phyloP scores from a whole-genome alignment of 1,140 invertebrate species.

The Gonatopus flavifemur region DNA sequence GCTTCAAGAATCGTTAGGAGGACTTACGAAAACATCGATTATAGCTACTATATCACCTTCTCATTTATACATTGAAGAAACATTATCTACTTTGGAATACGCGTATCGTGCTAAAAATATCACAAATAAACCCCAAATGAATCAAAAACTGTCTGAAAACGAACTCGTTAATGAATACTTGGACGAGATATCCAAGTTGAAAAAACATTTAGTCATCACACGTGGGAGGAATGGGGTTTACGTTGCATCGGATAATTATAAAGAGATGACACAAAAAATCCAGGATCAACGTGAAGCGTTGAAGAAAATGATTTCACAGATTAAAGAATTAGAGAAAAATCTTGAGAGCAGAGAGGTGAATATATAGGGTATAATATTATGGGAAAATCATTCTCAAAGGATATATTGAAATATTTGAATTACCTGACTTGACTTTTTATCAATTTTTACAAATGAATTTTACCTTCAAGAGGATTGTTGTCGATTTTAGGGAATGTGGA shows the following conservation, averaged over 20 bases:
- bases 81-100: constrained; percentile 93
- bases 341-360: constrained; percentile 64
- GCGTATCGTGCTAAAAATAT: constrained; percentile 95
- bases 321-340: constrained; percentile 70
- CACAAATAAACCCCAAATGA: constrained; percentile 91
- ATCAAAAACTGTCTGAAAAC: constrained; percentile 89
- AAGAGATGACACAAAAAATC: constrained; percentile 71
- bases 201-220: constrained; percentile 78
- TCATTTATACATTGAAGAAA: constrained; percentile 87
- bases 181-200: constrained; percentile 86
- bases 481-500: constrained; percentile 62
- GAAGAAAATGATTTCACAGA: constrained; percentile 69
- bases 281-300: constrained; percentile 73
- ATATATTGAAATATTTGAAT: too few relatives aligned
- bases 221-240: constrained; percentile 84
- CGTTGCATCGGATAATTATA: constrained; percentile 82
- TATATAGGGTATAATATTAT: constrained; percentile 1
- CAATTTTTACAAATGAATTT: constrained; percentile 8
- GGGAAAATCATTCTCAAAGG: not conserved
- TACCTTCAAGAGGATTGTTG: constrained; percentile 10
- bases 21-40: constrained; percentile 92
- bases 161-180: constrained; percentile 85
- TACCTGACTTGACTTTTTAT: too few relatives aligned
- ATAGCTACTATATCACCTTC: constrained; percentile 94
- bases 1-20: constrained; percentile 93